Evolutionary conservation across 2,888 invertebrate species (phyloP).

Genomic region (Trissoscelio sp.): DNA sequence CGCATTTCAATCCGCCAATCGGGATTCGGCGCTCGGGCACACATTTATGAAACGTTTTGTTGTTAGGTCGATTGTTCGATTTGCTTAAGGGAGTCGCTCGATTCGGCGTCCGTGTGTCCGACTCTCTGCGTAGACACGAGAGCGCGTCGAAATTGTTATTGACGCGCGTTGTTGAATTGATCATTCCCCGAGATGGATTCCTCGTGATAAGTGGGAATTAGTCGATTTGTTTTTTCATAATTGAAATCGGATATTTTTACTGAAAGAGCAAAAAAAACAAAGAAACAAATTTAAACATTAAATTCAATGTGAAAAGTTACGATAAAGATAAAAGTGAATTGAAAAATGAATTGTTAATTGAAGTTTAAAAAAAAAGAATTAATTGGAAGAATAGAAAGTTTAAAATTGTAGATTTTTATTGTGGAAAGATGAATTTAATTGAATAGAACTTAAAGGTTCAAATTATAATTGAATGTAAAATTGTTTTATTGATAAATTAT

Average conservation of each 20-base stretch:
- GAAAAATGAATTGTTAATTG: too few relatives aligned
- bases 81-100: slow-evolving; percentile 57
- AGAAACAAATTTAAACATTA: not conserved
- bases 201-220: slow-evolving; percentile 22
- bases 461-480: too few relatives aligned
- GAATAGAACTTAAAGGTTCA: too few relatives aligned
- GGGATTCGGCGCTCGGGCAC: slow-evolving; percentile 44
- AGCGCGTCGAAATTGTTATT: slow-evolving; percentile 12
- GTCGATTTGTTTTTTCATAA: slow-evolving; percentile 29
- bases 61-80: slow-evolving; percentile 57
- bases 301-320: not conserved
- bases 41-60: slow-evolving; percentile 60
- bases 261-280: not conserved
- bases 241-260: not conserved
- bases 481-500: too few relatives aligned
- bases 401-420: too few relatives aligned
- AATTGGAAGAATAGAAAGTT: too few relatives aligned
- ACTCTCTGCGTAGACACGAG: slow-evolving; percentile 13
- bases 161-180: not conserved
- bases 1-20: slow-evolving; percentile 64
- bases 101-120: slow-evolving; percentile 31
- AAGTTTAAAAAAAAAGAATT: too few relatives aligned
- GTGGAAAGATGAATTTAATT: too few relatives aligned
- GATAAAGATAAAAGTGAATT: too few relatives aligned
- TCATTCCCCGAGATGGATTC: slow-evolving; percentile 8